A percentile compares a stretch with the other conserved stretches of the same genome.
These are phyloP conservation scores for Zenarchopterus dispar DNA, from an alignment of 2,797 vertebrate genomes.

Conservation along the genomic window DNA sequence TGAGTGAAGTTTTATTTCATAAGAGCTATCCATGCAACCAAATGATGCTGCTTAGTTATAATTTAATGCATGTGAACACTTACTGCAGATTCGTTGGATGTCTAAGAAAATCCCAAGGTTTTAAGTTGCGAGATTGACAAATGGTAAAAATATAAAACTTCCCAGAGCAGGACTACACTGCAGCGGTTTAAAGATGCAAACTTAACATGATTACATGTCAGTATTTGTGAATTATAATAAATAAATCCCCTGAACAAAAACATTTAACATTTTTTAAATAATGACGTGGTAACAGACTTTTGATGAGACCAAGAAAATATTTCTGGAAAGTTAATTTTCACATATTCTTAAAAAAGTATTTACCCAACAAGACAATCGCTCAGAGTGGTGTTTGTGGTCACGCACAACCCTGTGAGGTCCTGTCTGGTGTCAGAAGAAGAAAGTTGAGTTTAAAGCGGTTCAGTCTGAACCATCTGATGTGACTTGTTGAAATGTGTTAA, in stretches of 20 bases:
- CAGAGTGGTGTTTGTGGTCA: conserved; percentile 7
- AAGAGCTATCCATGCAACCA: conserved; percentile 78
- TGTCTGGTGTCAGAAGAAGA: conserved; percentile 28
- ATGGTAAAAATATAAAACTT: conserved; percentile 60
- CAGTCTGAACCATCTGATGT: conserved; percentile 40
- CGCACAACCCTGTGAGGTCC: conserved; percentile 22
- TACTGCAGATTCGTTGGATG: conserved; percentile 40
- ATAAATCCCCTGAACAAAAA: conserved; percentile 25
- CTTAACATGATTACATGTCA: conserved; percentile 37
- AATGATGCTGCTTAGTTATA: conserved; percentile 78
- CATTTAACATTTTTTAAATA: conserved; percentile 24
- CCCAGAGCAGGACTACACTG: conserved; percentile 18
- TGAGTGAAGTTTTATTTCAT: conserved; percentile 79
- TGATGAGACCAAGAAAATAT: not conserved
- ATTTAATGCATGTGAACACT: conserved; percentile 59
- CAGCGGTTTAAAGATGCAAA: conserved; percentile 34
- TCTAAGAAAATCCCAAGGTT: conserved; percentile 16
- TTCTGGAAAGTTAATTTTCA: no score
- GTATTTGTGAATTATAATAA: conserved; percentile 26
- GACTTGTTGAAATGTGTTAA: conserved; percentile 46
- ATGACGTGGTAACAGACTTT: not conserved
- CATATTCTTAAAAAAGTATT: not conserved
- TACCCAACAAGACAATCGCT: not conserved
- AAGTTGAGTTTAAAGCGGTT: conserved; percentile 54
- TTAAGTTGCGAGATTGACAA: conserved; percentile 61